Base-by-base conservation (phyloP, 2,797 vertebrate genomes). In the Mus minutoides region DNA sequence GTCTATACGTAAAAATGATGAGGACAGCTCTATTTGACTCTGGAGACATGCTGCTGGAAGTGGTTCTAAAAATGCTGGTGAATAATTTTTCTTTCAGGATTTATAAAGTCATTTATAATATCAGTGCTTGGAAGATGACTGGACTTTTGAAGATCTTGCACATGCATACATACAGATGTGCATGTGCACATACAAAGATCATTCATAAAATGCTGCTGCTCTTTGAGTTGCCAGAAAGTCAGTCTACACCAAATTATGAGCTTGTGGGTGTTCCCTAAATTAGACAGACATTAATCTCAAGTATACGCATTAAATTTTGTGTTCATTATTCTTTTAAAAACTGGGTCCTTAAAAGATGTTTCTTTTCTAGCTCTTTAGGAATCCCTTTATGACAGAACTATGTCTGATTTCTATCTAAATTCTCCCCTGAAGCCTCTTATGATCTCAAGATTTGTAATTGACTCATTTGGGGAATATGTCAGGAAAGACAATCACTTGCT, bases 1-100 rank as follows among this genome's bases (percentile, higher is more conserved):
- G 98, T 98, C 98, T 98, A 97, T 98, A 98, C 97, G 98, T 98
- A 98, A 98, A 98, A 98, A 97, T 97, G 95, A 98, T 98, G 97
- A 97, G 98, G 98, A 98, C 98, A 98, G 98, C 97, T 98, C 98
- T 98, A 98, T 98, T 98, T 98, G 97, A 98, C 97, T 98, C 97
- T 84, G 93, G 98, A 98, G 98, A 98, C 98, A 96, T 92, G 71
- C 87, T 96, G 88, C 97, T 98, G 96, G 96, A 97, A 98, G 0
- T 2, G 56, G 22, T 96, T 98, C 95, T 96, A 96, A 98, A 98
- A 98, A 95, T 0, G 2, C 95, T 76, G 83, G 94, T 96, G 96
- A 97, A 96, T 94, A 96, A 97, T 93, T 98, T 92, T 97, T 94
- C 96, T 97, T 98, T 97, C 88, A 86, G 78, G 24, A 56, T 82